A percentile compares a stretch with the other conserved stretches of the same genome.
Evolutionary conservation across 2,888 invertebrate genomes (phyloP).

Genomic region (Hyalella azteca): DNA sequence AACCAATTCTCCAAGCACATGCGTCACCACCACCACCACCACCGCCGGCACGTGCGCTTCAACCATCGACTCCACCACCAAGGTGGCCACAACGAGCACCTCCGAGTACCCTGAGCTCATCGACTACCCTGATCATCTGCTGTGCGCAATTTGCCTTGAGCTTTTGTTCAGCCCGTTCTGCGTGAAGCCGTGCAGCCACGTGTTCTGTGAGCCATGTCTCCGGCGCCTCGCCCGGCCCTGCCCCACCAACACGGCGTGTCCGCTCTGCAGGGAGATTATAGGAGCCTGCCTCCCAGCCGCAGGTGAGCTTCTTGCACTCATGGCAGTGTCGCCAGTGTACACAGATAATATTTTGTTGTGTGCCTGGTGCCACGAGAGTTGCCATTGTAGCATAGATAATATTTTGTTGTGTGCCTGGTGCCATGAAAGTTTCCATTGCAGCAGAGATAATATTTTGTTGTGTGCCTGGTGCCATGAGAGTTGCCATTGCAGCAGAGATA

Average conservation of each 20-base stretch:
- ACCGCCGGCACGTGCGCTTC: not conserved
- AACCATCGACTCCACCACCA: not conserved
- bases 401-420: too few relatives aligned
- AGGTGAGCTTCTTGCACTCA: not conserved
- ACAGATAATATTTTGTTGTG: too few relatives aligned
- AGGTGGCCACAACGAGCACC: not conserved
- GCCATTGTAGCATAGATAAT: too few relatives aligned
- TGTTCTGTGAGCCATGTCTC: constrained; percentile 59
- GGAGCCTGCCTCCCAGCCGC: constrained; percentile 48
- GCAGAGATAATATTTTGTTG: too few relatives aligned
- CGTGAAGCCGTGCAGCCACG: constrained; percentile 55
- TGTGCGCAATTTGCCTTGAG: constrained; percentile 58
- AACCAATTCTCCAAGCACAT: not conserved
- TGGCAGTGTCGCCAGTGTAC: too few relatives aligned
- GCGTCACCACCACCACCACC: not conserved
- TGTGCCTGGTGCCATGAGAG: too few relatives aligned
- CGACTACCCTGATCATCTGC: constrained; percentile 44
- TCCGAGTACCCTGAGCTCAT: constrained; percentile 19
- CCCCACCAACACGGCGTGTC: constrained; percentile 57
- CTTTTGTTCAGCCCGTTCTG: constrained; percentile 55
- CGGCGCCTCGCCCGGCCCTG: constrained; percentile 54
- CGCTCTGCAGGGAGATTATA: constrained; percentile 58
- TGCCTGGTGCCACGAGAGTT: too few relatives aligned
- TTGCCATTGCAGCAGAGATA: too few relatives aligned
- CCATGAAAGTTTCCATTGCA: too few relatives aligned